Evolutionary conservation across 1,140 invertebrate genomes (phyloP).

Genomic region (Liolophura sinensis): DNA sequence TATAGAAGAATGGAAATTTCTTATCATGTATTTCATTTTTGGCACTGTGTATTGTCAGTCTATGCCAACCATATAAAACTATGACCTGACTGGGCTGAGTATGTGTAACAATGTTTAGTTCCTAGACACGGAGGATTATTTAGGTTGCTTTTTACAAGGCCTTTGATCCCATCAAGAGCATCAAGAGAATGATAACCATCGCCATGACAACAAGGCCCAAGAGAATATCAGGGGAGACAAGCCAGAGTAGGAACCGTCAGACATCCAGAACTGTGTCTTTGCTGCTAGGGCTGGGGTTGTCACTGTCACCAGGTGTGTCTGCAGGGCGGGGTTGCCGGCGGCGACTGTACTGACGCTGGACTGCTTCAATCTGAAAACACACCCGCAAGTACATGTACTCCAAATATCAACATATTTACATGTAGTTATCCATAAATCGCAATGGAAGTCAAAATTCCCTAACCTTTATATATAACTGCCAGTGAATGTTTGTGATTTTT

Average conservation of each 20-base stretch:
- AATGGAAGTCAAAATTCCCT: neutral
- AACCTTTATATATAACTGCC: neutral
- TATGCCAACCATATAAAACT: too few species aligned
- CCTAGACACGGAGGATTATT: too few species aligned
- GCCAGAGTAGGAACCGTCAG: constrained; percentile 49
- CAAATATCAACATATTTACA: constrained; percentile 3
- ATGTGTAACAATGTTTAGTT: too few species aligned
- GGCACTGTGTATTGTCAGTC: too few species aligned
- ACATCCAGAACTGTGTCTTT: constrained; percentile 25
- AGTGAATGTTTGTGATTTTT: neutral
- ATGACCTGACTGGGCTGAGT: too few species aligned
- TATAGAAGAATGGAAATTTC: too few species aligned
- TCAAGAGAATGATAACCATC: constrained; percentile 1
- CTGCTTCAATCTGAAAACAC: constrained; percentile 30
- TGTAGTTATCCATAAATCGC: neutral
- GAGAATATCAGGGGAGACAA: constrained; percentile 34
- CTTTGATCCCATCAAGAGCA: neutral
- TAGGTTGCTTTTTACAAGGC: too few species aligned
- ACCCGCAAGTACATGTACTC: constrained; percentile 3
- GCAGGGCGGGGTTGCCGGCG: constrained; percentile 3
- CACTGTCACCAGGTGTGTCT: neutral
- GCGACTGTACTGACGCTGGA: constrained; percentile 12
- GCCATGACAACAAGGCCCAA: constrained; percentile 10
- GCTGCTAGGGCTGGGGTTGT: constrained; percentile 1
- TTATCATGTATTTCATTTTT: too few species aligned